Conservation (phyloP, 2,797 vertebrate species). For the Diplodus sargus region DNA sequence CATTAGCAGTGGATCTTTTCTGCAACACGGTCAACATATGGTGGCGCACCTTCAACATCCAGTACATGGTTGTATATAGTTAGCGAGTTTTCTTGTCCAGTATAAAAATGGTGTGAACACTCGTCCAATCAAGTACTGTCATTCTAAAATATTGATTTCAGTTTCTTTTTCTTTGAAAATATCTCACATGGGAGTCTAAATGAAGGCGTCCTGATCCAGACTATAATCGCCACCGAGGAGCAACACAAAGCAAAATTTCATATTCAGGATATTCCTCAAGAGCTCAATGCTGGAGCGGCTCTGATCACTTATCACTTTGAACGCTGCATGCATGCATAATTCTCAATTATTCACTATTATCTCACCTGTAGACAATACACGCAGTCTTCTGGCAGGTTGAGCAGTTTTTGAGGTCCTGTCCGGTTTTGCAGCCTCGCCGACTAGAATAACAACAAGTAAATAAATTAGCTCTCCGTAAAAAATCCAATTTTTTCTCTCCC, state of each 20-base stretch:
- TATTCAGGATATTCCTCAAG: conserved; percentile 7
- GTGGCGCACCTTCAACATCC: too few relatives aligned
- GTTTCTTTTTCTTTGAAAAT: conserved; percentile 8
- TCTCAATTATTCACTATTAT: not conserved
- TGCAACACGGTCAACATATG: too few relatives aligned
- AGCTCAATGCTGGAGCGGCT: conserved; percentile 12
- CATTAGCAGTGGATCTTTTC: too few relatives aligned
- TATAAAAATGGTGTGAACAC: not conserved
- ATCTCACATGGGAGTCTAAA: not conserved
- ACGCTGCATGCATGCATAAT: not conserved
- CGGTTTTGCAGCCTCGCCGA: conserved; percentile 88
- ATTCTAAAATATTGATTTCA: conserved; percentile 1
- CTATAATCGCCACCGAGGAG: conserved; percentile 5
- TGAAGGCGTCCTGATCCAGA: not conserved
- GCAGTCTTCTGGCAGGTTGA: conserved; percentile 95
- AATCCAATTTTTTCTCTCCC: not conserved
- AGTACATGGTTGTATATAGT: too few relatives aligned
- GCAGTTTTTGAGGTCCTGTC: conserved; percentile 94
- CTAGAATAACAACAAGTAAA: conserved; percentile 63
- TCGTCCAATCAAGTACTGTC: not conserved
- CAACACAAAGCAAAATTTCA: not conserved
- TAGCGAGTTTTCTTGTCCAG: too few relatives aligned
- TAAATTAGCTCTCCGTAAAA: not conserved
- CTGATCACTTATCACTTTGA: conserved; percentile 9
- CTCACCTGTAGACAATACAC: conserved; percentile 97